Evolutionary conservation across 2,113 vertebrate species (phyloP), one percentile per base, ranked within the genome.

Genomic region (Cyanoliseus patagonus): DNA sequence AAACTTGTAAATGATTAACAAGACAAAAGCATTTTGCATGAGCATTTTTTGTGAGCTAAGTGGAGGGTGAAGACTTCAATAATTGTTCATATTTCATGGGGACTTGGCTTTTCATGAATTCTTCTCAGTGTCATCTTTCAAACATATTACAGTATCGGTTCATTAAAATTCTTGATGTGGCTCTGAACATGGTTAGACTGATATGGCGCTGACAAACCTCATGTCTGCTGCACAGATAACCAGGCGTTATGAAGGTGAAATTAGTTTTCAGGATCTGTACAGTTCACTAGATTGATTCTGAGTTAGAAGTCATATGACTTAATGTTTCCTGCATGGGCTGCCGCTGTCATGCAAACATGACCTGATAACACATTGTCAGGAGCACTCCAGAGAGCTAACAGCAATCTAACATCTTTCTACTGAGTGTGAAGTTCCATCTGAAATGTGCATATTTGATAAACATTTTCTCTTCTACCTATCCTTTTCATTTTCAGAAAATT

Each of bases 361-460:
- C 97, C 98, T 94, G 98, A 98, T 98, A 98, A 98, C 97, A 98
- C 97, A 97, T 98, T 98, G 97, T 98, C 98, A 98, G 98, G 88
- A 97, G 96, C 28, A 83, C 97, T 98, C 96, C 92, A 76, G 97
- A 98, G 97, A 98, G 97, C 97, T 98, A 97, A 97, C 98, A 98
- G 97, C 97, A 98, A 98, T 98, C 98, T 98, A 98, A 98, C 98
- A 98, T 98, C 98, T 98, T 97, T 97, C 97, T 98, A 97, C 87
- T 33, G 96, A 97, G 97, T 98, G 98, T 97, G 98, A 98, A 98
- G 97, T 97, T 98, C 97, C 96, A 98, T 98, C 97, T 98, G 97
- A 98, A 98, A 98, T 97, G 98, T 98, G 98, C 97, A 98, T 98
- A 98, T 98, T 97, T 98, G 98, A 98, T 98, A 98, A 98, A 97